Evolutionary conservation across 2,797 vertebrate species (phyloP).

Genomic region (Menidia menidia): DNA sequence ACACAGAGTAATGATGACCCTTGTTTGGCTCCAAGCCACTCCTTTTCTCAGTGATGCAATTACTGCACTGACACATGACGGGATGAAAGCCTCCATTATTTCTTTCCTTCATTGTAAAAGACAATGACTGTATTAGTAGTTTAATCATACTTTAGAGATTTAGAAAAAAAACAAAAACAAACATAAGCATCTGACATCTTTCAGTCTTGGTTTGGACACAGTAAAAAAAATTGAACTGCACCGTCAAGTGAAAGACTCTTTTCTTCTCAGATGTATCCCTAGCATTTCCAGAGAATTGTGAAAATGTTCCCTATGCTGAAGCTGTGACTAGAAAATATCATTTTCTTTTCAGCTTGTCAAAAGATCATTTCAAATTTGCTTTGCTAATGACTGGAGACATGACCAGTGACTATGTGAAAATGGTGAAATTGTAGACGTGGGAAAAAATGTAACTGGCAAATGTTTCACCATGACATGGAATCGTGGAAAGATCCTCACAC

Average conservation of each 20-base stretch:
- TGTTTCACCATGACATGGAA: constrained; percentile 53
- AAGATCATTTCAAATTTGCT: not conserved
- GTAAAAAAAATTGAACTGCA: too few relatives aligned
- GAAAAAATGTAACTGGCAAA: constrained; percentile 34
- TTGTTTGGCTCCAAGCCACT: constrained; percentile 56
- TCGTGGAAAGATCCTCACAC: constrained; percentile 23
- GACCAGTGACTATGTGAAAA: not conserved
- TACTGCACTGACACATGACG: constrained; percentile 63
- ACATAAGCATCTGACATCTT: too few relatives aligned
- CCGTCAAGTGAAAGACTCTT: too few relatives aligned
- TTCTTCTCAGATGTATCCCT: not conserved
- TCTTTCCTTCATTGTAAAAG: constrained; percentile 24
- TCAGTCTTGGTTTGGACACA: too few relatives aligned
- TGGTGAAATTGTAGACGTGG: too few relatives aligned
- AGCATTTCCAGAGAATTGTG: too few relatives aligned
- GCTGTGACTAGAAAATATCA: too few relatives aligned
- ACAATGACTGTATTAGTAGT: constrained; percentile 20
- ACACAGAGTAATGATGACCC: constrained; percentile 75
- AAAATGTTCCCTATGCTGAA: too few relatives aligned
- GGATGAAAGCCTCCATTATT: constrained; percentile 24
- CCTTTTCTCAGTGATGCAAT: constrained; percentile 74
- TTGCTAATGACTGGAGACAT: not conserved
- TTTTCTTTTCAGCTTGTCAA: too few relatives aligned
- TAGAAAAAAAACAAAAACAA: too few relatives aligned
- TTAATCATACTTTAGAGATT: not conserved